Evolutionary conservation across 2,888 invertebrate genomes (phyloP).

Genomic region (Resseliella maxima): DNA sequence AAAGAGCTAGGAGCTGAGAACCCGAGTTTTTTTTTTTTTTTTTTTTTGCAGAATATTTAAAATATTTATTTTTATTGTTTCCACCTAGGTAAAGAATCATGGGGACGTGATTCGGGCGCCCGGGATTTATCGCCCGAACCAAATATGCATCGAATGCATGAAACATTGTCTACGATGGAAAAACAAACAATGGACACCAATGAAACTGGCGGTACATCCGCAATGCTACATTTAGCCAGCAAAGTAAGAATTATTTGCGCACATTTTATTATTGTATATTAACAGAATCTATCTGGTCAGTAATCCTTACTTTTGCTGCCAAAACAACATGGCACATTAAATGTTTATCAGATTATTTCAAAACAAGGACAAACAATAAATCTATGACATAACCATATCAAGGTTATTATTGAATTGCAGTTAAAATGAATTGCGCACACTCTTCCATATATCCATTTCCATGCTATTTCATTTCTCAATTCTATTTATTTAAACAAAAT

Average conservation of each 20-base stretch:
- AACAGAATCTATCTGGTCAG: too few species aligned
- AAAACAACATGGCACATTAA: neutral
- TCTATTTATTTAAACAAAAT: constrained; percentile 35
- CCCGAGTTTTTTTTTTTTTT: too few species aligned
- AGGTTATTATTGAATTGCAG: constrained; percentile 27
- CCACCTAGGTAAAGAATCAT: constrained; percentile 58
- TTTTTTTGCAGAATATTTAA: too few species aligned
- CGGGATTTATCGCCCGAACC: constrained; percentile 58
- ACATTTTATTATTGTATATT: too few species aligned
- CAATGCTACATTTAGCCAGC: constrained; percentile 57
- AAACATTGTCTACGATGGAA: constrained; percentile 46
- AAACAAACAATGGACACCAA: constrained; percentile 57
- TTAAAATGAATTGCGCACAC: constrained; percentile 46
- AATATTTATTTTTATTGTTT: too few species aligned
- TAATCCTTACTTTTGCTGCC: too few species aligned
- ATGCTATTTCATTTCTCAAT: neutral
- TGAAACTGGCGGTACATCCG: constrained; percentile 56
- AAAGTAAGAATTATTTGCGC: constrained; percentile 56
- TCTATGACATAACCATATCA: constrained; percentile 38
- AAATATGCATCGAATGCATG: constrained; percentile 22
- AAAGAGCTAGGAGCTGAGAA: too few species aligned
- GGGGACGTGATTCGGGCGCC: constrained; percentile 58
- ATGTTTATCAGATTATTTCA: constrained; percentile 7
- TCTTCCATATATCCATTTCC: neutral
- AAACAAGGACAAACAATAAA: constrained; percentile 14